phyloP scores from a whole-genome alignment of 2,113 vertebrate species.

The Osmerus mordax region DNA sequence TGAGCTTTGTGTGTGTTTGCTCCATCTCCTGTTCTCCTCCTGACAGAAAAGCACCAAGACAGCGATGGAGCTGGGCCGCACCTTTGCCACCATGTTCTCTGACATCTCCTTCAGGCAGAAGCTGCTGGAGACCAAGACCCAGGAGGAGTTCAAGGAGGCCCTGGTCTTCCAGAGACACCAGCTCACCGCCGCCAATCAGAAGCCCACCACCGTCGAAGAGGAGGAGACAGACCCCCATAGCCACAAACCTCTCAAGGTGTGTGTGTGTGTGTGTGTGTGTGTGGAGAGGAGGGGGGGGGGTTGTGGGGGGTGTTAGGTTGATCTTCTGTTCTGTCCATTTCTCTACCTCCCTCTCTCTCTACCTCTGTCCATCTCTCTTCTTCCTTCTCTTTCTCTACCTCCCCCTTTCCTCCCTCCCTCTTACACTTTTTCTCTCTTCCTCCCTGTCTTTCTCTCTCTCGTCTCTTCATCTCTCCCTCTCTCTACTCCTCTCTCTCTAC shows the following conservation, averaged over 20 bases:
- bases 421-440: slow-evolving; percentile 14
- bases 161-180: slow-evolving; percentile 89
- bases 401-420: slow-evolving; percentile 34
- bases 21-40: background rate
- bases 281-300: background rate
- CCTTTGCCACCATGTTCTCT: slow-evolving; percentile 95
- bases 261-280: slow-evolving; percentile 33
- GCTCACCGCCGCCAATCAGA: slow-evolving; percentile 79
- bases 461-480: background rate
- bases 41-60: slow-evolving; percentile 97
- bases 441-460: background rate
- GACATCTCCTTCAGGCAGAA: slow-evolving; percentile 96
- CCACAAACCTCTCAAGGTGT: slow-evolving; percentile 79
- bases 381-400: slow-evolving; percentile 33
- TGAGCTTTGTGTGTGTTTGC: background rate
- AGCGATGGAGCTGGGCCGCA: slow-evolving; percentile 88
- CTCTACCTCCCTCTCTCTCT: background rate
- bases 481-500: background rate
- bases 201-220: slow-evolving; percentile 60
- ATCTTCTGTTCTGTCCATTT: too few relatives aligned
- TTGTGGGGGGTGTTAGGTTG: background rate
- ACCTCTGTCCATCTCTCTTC: background rate
- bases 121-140: slow-evolving; percentile 90
- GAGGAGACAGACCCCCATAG: slow-evolving; percentile 75
- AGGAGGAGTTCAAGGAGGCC: slow-evolving; percentile 97